Conservation (phyloP, 2,113 vertebrate genomes). For the Plestiodon gilberti region DNA sequence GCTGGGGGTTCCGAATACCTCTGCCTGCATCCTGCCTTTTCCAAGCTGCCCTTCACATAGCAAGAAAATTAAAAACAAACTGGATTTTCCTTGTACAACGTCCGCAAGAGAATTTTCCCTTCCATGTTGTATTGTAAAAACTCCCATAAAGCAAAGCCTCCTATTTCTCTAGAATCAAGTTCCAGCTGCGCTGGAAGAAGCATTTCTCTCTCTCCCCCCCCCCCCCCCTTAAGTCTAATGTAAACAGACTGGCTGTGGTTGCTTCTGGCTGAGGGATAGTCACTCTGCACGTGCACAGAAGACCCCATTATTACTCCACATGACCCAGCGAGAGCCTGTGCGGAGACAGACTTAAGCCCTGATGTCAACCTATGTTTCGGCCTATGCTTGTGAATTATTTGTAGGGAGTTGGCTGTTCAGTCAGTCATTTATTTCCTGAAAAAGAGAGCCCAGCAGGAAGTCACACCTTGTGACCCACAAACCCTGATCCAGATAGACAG, state of each 20-base stretch:
- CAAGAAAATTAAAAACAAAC: background rate
- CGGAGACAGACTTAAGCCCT: background rate
- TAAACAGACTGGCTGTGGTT: background rate
- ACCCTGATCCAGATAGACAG: background rate
- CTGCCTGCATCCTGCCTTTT: background rate
- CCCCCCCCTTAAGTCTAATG: background rate
- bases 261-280: background rate
- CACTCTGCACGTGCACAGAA: background rate
- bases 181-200: background rate
- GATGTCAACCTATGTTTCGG: background rate
- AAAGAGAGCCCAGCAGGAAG: background rate
- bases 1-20: background rate
- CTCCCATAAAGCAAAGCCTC: background rate
- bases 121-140: background rate
- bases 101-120: background rate
- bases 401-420: fast-evolving
- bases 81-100: background rate
- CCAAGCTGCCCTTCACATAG: background rate
- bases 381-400: background rate
- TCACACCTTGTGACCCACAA: background rate
- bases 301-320: background rate
- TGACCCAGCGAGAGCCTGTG: background rate
- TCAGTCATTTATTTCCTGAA: background rate
- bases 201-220: background rate
- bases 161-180: background rate